phyloP scores from a whole-genome alignment of 2,888 invertebrate genomes.

The Ectemnius continuus region DNA sequence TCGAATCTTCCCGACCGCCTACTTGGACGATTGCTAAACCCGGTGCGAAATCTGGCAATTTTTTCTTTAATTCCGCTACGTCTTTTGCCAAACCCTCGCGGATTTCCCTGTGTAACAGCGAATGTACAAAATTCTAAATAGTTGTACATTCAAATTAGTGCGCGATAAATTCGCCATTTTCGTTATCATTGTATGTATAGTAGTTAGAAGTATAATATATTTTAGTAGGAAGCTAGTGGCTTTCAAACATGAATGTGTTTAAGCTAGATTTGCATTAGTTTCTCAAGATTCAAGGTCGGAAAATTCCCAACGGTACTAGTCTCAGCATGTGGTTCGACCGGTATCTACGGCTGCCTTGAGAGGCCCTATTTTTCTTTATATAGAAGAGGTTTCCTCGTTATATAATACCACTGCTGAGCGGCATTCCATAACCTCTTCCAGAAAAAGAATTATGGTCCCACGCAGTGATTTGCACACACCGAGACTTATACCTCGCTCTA shows the following conservation, averaged over 20 bases:
- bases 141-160: no score
- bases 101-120: conserved; percentile 81
- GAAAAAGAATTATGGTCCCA: background rate
- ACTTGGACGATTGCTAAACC: conserved; percentile 97
- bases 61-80: conserved; percentile 81
- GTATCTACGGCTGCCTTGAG: no score
- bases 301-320: background rate
- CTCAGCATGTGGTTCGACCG: background rate
- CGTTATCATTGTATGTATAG: no score
- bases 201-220: no score
- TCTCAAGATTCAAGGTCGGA: background rate
- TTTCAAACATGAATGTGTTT: no score
- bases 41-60: conserved; percentile 83
- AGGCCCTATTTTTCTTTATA: background rate
- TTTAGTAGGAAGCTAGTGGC: no score
- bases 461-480: no score
- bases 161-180: no score
- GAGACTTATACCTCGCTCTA: background rate
- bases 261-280: background rate
- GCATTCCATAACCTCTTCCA: conserved; percentile 47
- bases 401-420: background rate
- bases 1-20: conserved; percentile 97
- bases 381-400: background rate
- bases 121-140: conserved; percentile 40
- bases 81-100: conserved; percentile 84